These are phyloP conservation scores for Labia minor DNA, from an alignment of 2,888 invertebrate genomes.

Conservation along the genomic window DNA sequence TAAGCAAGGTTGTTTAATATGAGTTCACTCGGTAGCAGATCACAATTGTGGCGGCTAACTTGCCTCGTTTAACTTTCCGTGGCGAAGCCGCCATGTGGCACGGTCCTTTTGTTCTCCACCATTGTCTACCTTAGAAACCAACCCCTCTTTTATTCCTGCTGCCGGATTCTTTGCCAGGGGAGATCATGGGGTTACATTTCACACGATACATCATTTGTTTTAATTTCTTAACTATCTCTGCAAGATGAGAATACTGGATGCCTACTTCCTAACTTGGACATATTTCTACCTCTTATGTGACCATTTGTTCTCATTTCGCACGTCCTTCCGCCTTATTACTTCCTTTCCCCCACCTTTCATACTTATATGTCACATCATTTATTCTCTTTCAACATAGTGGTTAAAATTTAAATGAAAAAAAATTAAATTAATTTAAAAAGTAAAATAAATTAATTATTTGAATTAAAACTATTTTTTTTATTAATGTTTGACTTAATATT, in stretches of 20 bases:
- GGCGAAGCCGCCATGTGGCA: background rate
- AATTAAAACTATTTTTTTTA: too few relatives aligned
- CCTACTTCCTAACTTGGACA: background rate
- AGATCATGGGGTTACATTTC: background rate
- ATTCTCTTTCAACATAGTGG: background rate
- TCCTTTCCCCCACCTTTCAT: background rate
- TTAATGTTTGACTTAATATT: too few relatives aligned
- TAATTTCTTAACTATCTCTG: conserved; percentile 5
- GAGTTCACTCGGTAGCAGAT: conserved; percentile 3
- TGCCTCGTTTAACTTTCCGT: conserved; percentile 8
- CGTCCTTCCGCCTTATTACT: conserved; percentile 3
- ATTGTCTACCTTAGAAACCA: background rate
- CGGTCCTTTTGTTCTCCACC: background rate
- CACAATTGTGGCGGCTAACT: background rate
- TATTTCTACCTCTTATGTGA: background rate
- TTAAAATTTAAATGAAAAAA: background rate
- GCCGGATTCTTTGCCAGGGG: background rate
- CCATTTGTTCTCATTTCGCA: conserved; percentile 4
- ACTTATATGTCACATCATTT: background rate
- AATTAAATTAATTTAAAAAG: background rate
- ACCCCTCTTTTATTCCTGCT: background rate
- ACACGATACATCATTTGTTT: conserved; percentile 8
- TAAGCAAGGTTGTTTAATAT: background rate
- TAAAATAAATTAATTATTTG: background rate
- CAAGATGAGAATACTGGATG: background rate